Evolutionary conservation across 2,888 invertebrate species (phyloP).

Genomic region (Petrolisthes cinctipes): DNA sequence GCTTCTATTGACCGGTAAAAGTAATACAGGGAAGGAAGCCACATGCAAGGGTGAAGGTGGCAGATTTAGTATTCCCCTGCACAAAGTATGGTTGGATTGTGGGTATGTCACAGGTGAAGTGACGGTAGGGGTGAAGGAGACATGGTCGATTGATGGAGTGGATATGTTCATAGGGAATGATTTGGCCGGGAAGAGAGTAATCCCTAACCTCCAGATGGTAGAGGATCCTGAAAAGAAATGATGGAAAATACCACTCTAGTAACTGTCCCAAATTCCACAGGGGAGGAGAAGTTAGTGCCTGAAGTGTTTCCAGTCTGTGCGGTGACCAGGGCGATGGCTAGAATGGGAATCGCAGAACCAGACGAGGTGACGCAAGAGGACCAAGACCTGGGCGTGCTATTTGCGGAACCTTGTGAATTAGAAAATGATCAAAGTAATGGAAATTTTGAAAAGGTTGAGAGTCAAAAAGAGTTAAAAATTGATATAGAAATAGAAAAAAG

Average conservation of each 20-base stretch:
- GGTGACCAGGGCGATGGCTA: constrained; percentile 15
- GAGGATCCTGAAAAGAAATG: not conserved
- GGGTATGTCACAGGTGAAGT: constrained; percentile 7
- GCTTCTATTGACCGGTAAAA: no score
- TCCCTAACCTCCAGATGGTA: not conserved
- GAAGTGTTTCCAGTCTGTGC: no score
- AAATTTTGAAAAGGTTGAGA: not conserved
- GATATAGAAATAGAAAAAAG: constrained; percentile 8
- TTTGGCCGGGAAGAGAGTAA: constrained; percentile 12
- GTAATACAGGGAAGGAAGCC: no score
- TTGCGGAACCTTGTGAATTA: constrained; percentile 5
- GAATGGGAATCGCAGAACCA: not conserved
- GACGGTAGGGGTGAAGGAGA: constrained; percentile 10
- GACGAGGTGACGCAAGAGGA: constrained; percentile 4
- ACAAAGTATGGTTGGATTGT: no score
- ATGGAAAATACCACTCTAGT: not conserved
- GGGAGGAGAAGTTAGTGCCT: no score
- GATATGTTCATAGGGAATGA: not conserved
- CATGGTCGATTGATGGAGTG: constrained; percentile 7
- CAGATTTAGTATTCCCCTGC: no score
- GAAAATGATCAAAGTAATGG: not conserved
- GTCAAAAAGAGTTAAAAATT: not conserved
- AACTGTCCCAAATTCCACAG: no score
- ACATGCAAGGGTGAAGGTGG: no score
- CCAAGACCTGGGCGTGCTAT: constrained; percentile 14